Percentiles rank a stretch among this genome's conserved stretches.
These are phyloP conservation scores for Brachyptera putata DNA, from an alignment of 2,888 invertebrate species.

Conservation along the genomic window DNA sequence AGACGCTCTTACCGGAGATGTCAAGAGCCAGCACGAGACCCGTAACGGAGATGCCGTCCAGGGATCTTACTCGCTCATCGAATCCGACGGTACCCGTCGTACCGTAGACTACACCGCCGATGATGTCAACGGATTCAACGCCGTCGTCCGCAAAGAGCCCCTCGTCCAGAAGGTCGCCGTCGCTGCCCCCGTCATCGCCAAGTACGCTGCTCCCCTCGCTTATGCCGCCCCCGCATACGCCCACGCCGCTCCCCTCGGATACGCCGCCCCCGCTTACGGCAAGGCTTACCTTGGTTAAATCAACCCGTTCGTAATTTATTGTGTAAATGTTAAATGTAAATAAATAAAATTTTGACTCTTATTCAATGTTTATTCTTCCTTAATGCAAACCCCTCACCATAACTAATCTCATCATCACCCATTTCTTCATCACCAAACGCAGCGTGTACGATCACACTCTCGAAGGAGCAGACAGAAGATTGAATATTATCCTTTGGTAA, in stretches of 20 bases:
- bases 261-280: constrained; percentile 26
- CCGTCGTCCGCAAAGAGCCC: constrained; percentile 30
- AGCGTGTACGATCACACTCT: too few relatives aligned
- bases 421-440: too few relatives aligned
- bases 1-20: constrained; percentile 33
- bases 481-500: too few relatives aligned
- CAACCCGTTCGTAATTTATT: too few relatives aligned
- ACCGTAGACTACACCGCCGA: constrained; percentile 31
- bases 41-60: constrained; percentile 31
- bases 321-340: too few relatives aligned
- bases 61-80: constrained; percentile 30
- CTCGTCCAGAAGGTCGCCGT: constrained; percentile 21
- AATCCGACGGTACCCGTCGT: constrained; percentile 31
- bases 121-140: constrained; percentile 33
- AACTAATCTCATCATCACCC: too few relatives aligned
- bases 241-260: constrained; percentile 28
- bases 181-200: constrained; percentile 25
- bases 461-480: too few relatives aligned
- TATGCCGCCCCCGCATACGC: constrained; percentile 20
- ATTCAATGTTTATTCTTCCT: too few relatives aligned
- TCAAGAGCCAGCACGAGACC: constrained; percentile 31
- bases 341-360: too few relatives aligned
- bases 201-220: constrained; percentile 27
- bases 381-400: too few relatives aligned
- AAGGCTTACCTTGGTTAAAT: constrained; percentile 18